Evolutionary conservation across 2,888 invertebrate genomes (phyloP).

Genomic region (Caenorhabditis panamensis): DNA sequence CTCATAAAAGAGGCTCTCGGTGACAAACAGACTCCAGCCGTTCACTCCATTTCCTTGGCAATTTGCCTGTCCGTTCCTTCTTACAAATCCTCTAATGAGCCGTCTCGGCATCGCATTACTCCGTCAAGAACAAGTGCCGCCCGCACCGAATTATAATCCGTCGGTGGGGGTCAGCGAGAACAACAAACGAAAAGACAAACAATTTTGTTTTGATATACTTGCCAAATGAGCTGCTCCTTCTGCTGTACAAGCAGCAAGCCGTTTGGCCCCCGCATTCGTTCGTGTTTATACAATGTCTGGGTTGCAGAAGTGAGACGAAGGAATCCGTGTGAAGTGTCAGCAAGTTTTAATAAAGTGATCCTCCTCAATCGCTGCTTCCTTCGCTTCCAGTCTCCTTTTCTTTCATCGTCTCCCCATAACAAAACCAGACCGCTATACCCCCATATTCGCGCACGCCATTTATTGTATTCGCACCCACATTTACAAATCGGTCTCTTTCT

Average conservation of each 20-base stretch:
- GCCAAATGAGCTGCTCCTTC: slow-evolving; percentile 42
- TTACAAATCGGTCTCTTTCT: slow-evolving; percentile 55
- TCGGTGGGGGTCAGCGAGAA: slow-evolving; percentile 44
- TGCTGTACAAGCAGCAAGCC: slow-evolving; percentile 4
- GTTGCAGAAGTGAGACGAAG: slow-evolving; percentile 1
- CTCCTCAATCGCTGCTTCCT: not conserved
- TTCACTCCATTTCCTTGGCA: slow-evolving; percentile 41
- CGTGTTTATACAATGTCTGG: slow-evolving; percentile 8
- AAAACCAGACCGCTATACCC: slow-evolving; percentile 48
- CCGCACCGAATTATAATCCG: slow-evolving; percentile 52
- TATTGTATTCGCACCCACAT: slow-evolving; percentile 61
- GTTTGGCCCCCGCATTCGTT: not conserved
- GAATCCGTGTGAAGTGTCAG: slow-evolving; percentile 8
- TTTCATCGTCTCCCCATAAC: slow-evolving; percentile 36
- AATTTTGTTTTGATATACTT: slow-evolving; percentile 58
- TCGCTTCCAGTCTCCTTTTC: slow-evolving; percentile 1
- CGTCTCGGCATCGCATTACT: slow-evolving; percentile 56
- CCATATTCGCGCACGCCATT: slow-evolving; percentile 50
- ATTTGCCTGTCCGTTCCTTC: slow-evolving; percentile 38
- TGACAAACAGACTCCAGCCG: slow-evolving; percentile 34
- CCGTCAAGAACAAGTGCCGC: slow-evolving; percentile 53
- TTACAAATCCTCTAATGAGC: slow-evolving; percentile 54
- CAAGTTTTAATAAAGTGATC: slow-evolving; percentile 41
- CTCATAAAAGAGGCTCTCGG: slow-evolving; percentile 23
- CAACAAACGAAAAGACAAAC: slow-evolving; percentile 60